A percentile compares a stretch with the other conserved stretches of the same genome.
Conservation (phyloP, 2,888 invertebrate genomes). For the Crossocerus cetratus region DNA sequence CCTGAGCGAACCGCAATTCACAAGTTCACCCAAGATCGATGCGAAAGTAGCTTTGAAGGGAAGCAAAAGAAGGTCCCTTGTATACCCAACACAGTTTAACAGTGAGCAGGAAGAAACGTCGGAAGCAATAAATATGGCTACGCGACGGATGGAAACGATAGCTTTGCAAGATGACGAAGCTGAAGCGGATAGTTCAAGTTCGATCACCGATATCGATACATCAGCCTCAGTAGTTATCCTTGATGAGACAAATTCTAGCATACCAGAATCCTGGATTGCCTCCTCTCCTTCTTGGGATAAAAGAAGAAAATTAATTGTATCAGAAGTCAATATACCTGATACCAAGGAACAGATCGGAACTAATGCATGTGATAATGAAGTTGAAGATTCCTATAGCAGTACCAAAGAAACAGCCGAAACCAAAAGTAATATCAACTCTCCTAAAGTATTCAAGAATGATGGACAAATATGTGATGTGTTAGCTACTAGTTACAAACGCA, state of each 20-base stretch:
- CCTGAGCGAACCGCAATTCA: slow-evolving; percentile 48
- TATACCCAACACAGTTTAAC: background rate
- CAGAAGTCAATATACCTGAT: too few species aligned
- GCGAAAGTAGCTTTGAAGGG: slow-evolving; percentile 2
- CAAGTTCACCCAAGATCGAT: slow-evolving; percentile 60
- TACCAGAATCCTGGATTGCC: background rate
- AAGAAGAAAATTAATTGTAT: too few species aligned
- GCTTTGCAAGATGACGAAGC: slow-evolving; percentile 27
- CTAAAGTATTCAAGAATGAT: background rate
- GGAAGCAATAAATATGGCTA: background rate
- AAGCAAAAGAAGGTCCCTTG: slow-evolving; percentile 16
- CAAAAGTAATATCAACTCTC: background rate
- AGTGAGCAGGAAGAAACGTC: background rate
- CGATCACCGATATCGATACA: slow-evolving; percentile 22
- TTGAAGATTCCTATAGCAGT: slow-evolving; percentile 10
- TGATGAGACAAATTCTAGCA: background rate
- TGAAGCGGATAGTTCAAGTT: slow-evolving; percentile 24
- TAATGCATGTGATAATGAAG: background rate
- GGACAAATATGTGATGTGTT: background rate
- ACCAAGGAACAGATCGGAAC: too few species aligned
- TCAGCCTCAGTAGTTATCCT: background rate
- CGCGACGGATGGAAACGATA: slow-evolving; percentile 13
- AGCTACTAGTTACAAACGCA: background rate
- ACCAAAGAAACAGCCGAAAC: slow-evolving; percentile 42
- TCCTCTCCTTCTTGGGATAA: background rate